Conservation (phyloP, 2,888 invertebrate genomes). For the Rhynchonema sp. region DNA sequence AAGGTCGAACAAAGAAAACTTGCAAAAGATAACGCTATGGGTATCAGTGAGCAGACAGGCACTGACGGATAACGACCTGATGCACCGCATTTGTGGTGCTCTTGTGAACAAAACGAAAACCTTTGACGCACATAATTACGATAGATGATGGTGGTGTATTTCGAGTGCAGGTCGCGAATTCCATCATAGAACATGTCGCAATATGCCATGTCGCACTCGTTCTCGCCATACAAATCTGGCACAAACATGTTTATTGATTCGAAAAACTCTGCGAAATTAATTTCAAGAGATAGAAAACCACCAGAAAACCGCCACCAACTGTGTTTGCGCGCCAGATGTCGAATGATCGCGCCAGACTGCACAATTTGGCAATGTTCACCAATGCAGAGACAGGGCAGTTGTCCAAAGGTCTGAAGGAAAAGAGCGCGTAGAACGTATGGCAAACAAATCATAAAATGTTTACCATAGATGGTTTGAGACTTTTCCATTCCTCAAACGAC, state of each 20-base stretch:
- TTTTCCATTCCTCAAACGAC: background rate
- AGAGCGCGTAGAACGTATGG: too few relatives aligned
- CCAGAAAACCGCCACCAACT: background rate
- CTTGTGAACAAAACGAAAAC: background rate
- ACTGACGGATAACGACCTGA: too few relatives aligned
- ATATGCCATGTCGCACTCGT: conserved; percentile 12
- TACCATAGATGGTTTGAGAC: background rate
- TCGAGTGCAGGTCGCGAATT: conserved; percentile 13
- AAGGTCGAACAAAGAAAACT: background rate
- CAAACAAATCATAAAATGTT: too few relatives aligned
- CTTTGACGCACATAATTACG: conserved; percentile 6
- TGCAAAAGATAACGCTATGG: too few relatives aligned
- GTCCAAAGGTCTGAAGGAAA: conserved; percentile 16
- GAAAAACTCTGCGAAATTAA: too few relatives aligned
- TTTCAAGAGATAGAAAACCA: too few relatives aligned
- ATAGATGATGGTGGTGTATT: conserved; percentile 15
- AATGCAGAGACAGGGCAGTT: conserved; percentile 14
- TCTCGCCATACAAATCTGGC: conserved; percentile 13
- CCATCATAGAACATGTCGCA: conserved; percentile 16
- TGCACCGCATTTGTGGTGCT: background rate
- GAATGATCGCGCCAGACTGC: conserved; percentile 17
- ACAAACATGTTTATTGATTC: conserved; percentile 1
- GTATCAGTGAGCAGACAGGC: too few relatives aligned
- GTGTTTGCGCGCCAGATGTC: conserved; percentile 14
- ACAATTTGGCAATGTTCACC: too few relatives aligned